Evolutionary conservation across 2,888 invertebrate genomes (phyloP), one percentile per base, ranked within the genome.

Genomic region (Agonopterix heracliana): DNA sequence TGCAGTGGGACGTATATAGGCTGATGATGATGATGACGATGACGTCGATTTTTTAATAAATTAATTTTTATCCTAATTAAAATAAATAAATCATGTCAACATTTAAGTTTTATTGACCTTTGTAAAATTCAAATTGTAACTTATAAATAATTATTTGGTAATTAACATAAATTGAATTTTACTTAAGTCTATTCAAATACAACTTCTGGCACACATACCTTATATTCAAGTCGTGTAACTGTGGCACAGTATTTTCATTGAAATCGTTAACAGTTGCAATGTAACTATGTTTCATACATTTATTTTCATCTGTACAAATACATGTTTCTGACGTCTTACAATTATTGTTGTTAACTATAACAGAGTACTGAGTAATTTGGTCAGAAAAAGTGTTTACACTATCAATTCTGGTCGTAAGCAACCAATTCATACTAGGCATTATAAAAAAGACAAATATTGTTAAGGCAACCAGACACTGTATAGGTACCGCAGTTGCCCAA

Each of bases 401-500:
- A 72, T 94, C 90, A 52, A 93, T 86, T 60, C 90, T 81, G 9
- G 93, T 91, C 13, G 95, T 95, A 84, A 95, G 90, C 49, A 92
- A 89, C 55, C 95, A 89, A 73, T 95, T 96, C 43, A 94, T 89
- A 57, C 94, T 92, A 7, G 96, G 96, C 81, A 97, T 97, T 62
- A 97, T 92, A 44, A 95, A 79, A 74, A 96, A 93, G 13, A 92
- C 94, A 79, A 96, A 95, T 48, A 95, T 83, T 35, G 93, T 91
- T 2, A 95, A 76, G 3, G 92, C 92, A 13, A 94, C 92, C 57
- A 95, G 86, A 47, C 93, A 88, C 75, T 94, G 93, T 56, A 96
- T 91, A 0, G 98, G 98, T 45, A 97, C 86, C 35, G 96, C 94
- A 9, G 97, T 89, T 0, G 97, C 94, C 95, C 98, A 98, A 74